A percentile compares a stretch with the other conserved stretches of the same genome.
phyloP scores from a whole-genome alignment of 2,888 invertebrate species.

The Petrolisthes manimaculis region DNA sequence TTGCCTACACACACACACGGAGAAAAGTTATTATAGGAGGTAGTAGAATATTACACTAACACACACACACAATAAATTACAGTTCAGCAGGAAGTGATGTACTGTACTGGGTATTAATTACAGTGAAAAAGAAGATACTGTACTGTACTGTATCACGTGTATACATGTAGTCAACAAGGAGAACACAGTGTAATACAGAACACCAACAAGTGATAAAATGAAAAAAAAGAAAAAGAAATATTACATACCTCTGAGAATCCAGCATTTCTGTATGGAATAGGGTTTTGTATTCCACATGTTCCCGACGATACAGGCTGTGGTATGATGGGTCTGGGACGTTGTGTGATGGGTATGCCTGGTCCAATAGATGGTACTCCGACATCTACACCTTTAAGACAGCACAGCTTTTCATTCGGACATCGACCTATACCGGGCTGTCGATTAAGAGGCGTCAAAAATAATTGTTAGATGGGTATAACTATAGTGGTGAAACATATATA shows the following conservation, averaged over 20 bases:
- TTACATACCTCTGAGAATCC: slow-evolving; percentile 29
- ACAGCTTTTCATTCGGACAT: slow-evolving; percentile 22
- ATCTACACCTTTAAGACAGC: background rate
- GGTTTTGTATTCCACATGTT: slow-evolving; percentile 32
- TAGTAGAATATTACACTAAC: too few species aligned
- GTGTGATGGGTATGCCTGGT: background rate
- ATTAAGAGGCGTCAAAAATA: too few species aligned
- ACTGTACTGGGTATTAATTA: too few species aligned
- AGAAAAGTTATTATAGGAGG: too few species aligned
- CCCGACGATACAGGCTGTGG: background rate
- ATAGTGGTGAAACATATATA: too few species aligned
- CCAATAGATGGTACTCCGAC: background rate
- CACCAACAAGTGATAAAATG: too few species aligned
- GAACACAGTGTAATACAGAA: too few species aligned
- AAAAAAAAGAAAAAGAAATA: background rate
- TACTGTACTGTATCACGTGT: too few species aligned
- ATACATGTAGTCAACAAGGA: too few species aligned
- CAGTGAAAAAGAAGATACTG: background rate
- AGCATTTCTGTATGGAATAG: slow-evolving; percentile 2
- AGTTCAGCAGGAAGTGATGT: too few species aligned
- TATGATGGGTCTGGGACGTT: background rate
- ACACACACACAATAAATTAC: too few species aligned
- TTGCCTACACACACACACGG: slow-evolving; percentile 69
- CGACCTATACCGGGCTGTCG: background rate
- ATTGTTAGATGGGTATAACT: too few species aligned